Conservation (phyloP, 2,888 invertebrate genomes). For the Drosophila merina region DNA sequence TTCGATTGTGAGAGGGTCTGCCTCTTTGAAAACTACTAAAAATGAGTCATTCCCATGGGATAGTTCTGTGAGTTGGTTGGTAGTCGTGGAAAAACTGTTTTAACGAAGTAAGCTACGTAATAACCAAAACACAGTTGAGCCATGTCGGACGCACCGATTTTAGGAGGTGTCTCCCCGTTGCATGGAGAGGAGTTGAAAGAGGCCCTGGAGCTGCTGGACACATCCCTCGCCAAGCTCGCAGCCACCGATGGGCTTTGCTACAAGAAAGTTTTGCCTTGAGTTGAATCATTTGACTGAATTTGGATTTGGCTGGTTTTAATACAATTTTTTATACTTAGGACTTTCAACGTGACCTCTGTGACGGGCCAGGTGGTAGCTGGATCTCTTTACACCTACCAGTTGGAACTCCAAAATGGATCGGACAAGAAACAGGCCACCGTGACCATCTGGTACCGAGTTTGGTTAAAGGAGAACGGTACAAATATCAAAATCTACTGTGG, state of each 20-base stretch:
- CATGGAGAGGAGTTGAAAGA: constrained; percentile 22
- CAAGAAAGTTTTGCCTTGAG: constrained; percentile 29
- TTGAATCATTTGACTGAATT: background rate
- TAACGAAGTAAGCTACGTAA: background rate
- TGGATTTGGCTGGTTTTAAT: background rate
- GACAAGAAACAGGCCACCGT: constrained; percentile 49
- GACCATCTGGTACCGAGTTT: constrained; percentile 61
- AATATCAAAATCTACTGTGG: constrained; percentile 59
- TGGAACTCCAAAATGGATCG: constrained; percentile 52
- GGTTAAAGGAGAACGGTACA: constrained; percentile 59
- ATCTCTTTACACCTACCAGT: constrained; percentile 42
- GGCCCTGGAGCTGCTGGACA: constrained; percentile 38
- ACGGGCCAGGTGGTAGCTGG: constrained; percentile 69
- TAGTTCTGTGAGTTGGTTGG: background rate
- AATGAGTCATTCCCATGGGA: background rate
- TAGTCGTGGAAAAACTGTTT: background rate
- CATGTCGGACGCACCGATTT: background rate
- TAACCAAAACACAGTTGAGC: background rate
- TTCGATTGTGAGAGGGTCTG: background rate
- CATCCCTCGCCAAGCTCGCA: constrained; percentile 35
- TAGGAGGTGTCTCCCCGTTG: constrained; percentile 50
- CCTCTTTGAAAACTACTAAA: background rate
- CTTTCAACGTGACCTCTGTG: constrained; percentile 59
- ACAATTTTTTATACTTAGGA: constrained; percentile 30
- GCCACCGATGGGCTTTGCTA: constrained; percentile 59